Base-by-base conservation (phyloP, 2,797 vertebrate species). In the Cheracebus regulus region DNA sequence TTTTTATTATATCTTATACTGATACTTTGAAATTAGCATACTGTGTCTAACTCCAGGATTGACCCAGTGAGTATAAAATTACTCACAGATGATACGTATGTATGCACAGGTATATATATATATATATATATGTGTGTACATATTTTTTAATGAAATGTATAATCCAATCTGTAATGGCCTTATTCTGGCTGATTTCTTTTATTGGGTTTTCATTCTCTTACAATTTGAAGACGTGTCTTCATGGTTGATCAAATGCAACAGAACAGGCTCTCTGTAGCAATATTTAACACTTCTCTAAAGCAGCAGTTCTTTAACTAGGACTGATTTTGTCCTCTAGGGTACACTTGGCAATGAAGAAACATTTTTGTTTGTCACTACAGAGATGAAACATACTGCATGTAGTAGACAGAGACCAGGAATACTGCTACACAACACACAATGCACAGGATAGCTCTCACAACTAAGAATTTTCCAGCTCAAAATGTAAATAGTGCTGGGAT, bases 1-100 rank as follows among this genome's bases (percentile, higher is more conserved):
- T 52, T 84, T 58, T 61, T 78, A 26, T 50, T 95, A 79, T 39
- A 72, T 55, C 9, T 36, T 64, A 89, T 14, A 61, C 1, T 46
- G 36, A 88, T 64, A 86, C 50, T 88, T 78, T 81, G 79, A 88
- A 97, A 94, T 81, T 72, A 57, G 36, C 61, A 85, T 88, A 86
- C 5, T 44, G n/a, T 8, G 55, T 36, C 39, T 72, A 83, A 91
- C 44, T 88, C 30, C 44, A 93, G n/a, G n/a, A 93, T 79, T 94
- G 57, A 85, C 55, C 52, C 28, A 89, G 3, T 79, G 89, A 90
- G 44, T 46, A 4, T 24, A 58, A 46, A 86, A 93, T 78, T 76
- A 94, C 41, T 89, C 64, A 82, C 0, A 93, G 72, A 81, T 0
- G 89, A 8, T 52, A 24, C 41, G 6, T 64, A 41, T 52, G 5